Conservation (phyloP, 2,113 vertebrate genomes). For the Sander vitreus region DNA sequence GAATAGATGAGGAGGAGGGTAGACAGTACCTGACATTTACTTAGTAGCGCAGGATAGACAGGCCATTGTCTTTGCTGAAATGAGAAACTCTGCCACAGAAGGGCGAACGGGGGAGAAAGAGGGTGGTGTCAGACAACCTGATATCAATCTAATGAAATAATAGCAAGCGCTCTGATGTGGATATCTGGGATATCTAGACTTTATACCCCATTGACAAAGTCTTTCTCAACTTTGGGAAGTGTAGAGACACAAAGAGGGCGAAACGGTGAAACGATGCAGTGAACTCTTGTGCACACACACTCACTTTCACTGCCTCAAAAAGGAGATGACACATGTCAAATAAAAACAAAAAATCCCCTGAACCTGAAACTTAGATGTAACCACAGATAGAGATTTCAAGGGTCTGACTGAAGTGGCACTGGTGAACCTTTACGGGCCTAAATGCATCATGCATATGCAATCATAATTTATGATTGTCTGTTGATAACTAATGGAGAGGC, state of each 20-base stretch:
- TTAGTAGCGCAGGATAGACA: conserved; percentile 74
- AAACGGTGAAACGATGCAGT: conserved; percentile 3
- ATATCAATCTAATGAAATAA: conserved; percentile 92
- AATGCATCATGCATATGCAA: too few relatives aligned
- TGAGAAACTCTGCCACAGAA: conserved; percentile 75
- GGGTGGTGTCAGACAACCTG: conserved; percentile 76
- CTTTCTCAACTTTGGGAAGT: conserved; percentile 82
- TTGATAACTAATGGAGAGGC: conserved; percentile 31
- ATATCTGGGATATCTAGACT: conserved; percentile 80
- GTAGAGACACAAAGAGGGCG: conserved; percentile 64
- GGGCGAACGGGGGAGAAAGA: conserved; percentile 64
- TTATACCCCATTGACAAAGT: conserved; percentile 79
- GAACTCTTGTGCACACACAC: conserved; percentile 30
- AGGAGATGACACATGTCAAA: conserved; percentile 35
- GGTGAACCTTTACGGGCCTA: neutral
- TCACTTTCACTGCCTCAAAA: conserved; percentile 51
- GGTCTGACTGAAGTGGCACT: neutral
- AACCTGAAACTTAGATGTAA: conserved; percentile 43
- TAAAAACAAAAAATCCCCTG: conserved; percentile 30
- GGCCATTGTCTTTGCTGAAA: conserved; percentile 81
- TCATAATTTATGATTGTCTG: too few relatives aligned
- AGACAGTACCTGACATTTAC: conserved; percentile 81
- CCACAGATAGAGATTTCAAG: conserved; percentile 45
- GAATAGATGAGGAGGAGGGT: conserved; percentile 75
- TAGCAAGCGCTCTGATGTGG: conserved; percentile 81